These are phyloP conservation scores for Pantala flavescens DNA, from an alignment of 1,140 invertebrate genomes.

Conservation along the genomic window DNA sequence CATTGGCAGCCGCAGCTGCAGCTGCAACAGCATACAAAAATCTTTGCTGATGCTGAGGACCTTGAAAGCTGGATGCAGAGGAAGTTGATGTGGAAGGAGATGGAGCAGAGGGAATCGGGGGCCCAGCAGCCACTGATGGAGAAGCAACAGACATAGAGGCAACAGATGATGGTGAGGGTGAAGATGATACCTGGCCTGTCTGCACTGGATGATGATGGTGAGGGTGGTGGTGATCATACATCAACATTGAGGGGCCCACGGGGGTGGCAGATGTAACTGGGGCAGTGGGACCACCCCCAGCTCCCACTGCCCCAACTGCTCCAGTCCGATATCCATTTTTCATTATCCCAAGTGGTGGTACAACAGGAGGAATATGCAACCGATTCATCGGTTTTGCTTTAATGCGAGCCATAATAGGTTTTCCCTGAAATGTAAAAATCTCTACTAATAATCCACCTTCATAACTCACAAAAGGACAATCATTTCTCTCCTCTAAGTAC, in stretches of 20 bases:
- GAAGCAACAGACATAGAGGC: slow-evolving; percentile 25
- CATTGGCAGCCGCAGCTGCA: slow-evolving; percentile 43
- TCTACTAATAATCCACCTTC: too few species aligned
- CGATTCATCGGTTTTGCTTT: slow-evolving; percentile 81
- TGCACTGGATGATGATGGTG: slow-evolving; percentile 37
- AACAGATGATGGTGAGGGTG: slow-evolving; percentile 25
- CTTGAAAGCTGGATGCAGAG: slow-evolving; percentile 42
- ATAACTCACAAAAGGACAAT: too few species aligned
- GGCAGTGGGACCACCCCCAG: slow-evolving; percentile 21
- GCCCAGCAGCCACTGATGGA: slow-evolving; percentile 18
- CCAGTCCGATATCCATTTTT: slow-evolving; percentile 36
- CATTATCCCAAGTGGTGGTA: slow-evolving; percentile 26
- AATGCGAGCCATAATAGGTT: slow-evolving; percentile 80
- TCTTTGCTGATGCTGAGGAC: slow-evolving; percentile 37
- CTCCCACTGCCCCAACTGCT: slow-evolving; percentile 22
- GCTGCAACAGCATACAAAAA: slow-evolving; percentile 23
- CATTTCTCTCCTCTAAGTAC: too few species aligned
- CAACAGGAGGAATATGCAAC: slow-evolving; percentile 47
- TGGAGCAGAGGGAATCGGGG: slow-evolving; percentile 22
- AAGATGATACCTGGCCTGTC: slow-evolving; percentile 53
- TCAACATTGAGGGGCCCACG: slow-evolving; percentile 2
- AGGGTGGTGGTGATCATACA: slow-evolving; percentile 2
- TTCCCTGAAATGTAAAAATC: slow-evolving; percentile 43
- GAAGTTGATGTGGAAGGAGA: slow-evolving; percentile 26
- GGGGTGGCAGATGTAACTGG: not conserved